Percentiles rank a stretch among this genome's conserved stretches.
Evolutionary conservation across 1,140 invertebrate genomes (phyloP).

Genomic region (Drosophila malerkotliana): DNA sequence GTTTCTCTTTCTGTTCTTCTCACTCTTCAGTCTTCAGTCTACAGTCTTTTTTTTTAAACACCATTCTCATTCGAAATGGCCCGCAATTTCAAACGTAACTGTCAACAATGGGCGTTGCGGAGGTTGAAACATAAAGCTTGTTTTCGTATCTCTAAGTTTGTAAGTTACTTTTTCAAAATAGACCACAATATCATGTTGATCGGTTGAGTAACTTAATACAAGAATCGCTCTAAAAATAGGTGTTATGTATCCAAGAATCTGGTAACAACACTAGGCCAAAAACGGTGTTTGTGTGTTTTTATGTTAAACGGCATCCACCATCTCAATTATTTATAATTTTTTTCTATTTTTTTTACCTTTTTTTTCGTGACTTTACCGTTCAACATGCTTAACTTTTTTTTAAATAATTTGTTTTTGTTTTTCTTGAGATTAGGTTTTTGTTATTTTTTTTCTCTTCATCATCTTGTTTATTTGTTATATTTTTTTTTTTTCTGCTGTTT

Average conservation of each 20-base stretch:
- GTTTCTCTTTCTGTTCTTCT: conserved; percentile 38
- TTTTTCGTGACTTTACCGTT: conserved; percentile 66
- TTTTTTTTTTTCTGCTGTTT: conserved; percentile 33
- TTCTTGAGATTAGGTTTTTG: conserved; percentile 7
- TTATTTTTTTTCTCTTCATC: conserved; percentile 3
- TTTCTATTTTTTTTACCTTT: conserved; percentile 16
- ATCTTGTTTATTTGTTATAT: conserved; percentile 27
- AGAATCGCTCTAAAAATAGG: neutral
- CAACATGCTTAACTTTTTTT: conserved; percentile 37
- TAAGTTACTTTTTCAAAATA: neutral
- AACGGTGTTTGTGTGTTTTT: conserved; percentile 43
- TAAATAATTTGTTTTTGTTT: conserved; percentile 6
- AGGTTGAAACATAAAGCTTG: conserved; percentile 1
- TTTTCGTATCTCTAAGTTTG: neutral
- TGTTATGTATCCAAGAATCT: neutral
- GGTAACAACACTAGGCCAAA: conserved; percentile 5
- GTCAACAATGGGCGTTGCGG: conserved; percentile 21
- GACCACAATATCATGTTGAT: neutral
- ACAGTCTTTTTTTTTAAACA: neutral
- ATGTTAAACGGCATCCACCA: conserved; percentile 42
- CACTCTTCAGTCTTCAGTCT: conserved; percentile 10
- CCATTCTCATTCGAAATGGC: conserved; percentile 24
- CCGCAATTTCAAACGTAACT: conserved; percentile 45
- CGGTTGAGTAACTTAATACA: neutral
- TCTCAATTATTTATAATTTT: conserved; percentile 55